These are phyloP conservation scores for Drosophila hydei DNA, from an alignment of 1,140 invertebrate genomes.

Conservation along the genomic window DNA sequence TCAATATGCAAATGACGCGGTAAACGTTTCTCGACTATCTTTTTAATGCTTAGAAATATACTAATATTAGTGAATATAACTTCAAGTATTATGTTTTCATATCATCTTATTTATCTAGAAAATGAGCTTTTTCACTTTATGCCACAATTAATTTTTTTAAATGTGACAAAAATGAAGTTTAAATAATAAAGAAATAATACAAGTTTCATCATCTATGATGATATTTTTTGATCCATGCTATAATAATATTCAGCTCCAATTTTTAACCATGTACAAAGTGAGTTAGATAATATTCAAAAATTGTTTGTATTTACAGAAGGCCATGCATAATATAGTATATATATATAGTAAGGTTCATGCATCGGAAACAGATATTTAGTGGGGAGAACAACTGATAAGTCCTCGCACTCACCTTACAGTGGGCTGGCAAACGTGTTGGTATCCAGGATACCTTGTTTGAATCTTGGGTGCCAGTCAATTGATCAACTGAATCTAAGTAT, in stretches of 20 bases:
- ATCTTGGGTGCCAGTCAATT: conserved; percentile 96
- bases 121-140: no score
- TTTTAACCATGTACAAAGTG: conserved; percentile 6
- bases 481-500: conserved; percentile 97
- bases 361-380: not conserved
- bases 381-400: not conserved
- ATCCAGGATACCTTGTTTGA: conserved; percentile 98
- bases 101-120: no score
- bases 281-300: not conserved
- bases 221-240: not conserved
- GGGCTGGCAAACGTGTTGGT: conserved; percentile 93
- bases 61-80: no score
- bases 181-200: no score
- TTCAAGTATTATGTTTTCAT: no score
- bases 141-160: no score
- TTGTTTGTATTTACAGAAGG: conserved; percentile 18
- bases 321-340: conserved; percentile 13
- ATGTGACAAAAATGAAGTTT: no score
- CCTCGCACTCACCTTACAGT: conserved; percentile 92
- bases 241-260: not conserved
- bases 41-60: no score
- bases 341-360: conserved; percentile 12
- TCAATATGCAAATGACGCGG: conserved; percentile 29
- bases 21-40: not conserved
- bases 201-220: no score